Percentiles rank a stretch among this genome's conserved stretches.
These are phyloP conservation scores for Daphoenositta chrysoptera DNA, from an alignment of 2,113 vertebrate species.

Conservation along the genomic window DNA sequence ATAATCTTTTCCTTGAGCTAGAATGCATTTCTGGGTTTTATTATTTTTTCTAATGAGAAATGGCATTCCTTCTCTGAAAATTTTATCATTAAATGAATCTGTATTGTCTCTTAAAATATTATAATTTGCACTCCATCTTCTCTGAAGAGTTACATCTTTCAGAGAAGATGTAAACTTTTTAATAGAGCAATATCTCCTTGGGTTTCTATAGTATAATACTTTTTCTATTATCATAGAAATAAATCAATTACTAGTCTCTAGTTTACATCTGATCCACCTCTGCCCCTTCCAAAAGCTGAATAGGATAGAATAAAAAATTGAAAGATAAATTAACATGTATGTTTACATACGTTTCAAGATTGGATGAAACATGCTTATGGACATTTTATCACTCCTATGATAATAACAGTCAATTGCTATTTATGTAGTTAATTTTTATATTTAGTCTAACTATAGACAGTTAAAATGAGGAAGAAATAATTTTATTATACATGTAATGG, in stretches of 20 bases:
- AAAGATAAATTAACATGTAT: neutral
- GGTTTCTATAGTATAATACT: neutral
- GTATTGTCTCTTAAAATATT: neutral
- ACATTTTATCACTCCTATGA: neutral
- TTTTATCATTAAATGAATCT: neutral
- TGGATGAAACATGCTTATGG: neutral
- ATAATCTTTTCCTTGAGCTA: constrained; percentile 5
- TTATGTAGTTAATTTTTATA: neutral
- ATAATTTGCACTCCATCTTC: neutral
- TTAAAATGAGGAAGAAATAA: neutral
- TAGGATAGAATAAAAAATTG: neutral
- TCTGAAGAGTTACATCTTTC: neutral
- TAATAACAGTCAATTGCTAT: neutral
- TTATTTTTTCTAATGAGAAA: neutral
- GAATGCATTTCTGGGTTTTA: neutral
- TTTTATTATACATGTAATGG: neutral
- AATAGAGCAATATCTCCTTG: neutral
- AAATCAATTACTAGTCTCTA: neutral
- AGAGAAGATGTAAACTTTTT: neutral
- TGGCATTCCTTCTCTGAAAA: neutral
- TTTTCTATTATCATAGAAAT: neutral
- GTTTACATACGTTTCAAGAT: neutral
- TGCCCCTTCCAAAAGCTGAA: neutral
- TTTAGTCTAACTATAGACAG: neutral
- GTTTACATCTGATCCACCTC: neutral